A percentile compares a stretch with the other conserved stretches of the same genome.
Conservation (phyloP, 2,888 invertebrate species). For the Teleiodes luculella region DNA sequence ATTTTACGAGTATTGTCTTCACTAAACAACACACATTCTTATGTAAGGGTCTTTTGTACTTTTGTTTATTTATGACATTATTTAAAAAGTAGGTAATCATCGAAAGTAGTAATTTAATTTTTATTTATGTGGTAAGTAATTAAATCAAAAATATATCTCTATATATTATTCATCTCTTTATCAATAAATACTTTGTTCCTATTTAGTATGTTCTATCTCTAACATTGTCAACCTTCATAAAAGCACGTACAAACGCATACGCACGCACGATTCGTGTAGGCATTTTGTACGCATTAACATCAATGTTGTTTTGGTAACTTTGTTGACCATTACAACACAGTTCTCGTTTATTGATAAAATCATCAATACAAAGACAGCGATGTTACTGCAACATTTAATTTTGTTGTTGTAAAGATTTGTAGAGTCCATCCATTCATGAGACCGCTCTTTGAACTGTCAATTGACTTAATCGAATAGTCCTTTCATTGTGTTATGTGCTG, state of each 20-base stretch:
- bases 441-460: slow-evolving; percentile 49
- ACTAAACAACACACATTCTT: too few species aligned
- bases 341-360: not conserved
- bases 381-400: not conserved
- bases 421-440: not conserved
- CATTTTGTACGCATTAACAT: slow-evolving; percentile 8
- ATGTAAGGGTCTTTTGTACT: too few species aligned
- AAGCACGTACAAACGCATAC: slow-evolving; percentile 13
- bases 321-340: not conserved
- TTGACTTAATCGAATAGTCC: slow-evolving; percentile 63
- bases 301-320: not conserved
- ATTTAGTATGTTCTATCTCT: not conserved
- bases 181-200: not conserved
- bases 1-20: too few species aligned
- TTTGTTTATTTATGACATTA: too few species aligned
- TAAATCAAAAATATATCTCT: too few species aligned
- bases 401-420: not conserved
- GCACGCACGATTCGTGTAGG: slow-evolving; percentile 15
- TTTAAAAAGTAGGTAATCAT: too few species aligned
- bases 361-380: not conserved
- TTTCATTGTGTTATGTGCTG: slow-evolving; percentile 42
- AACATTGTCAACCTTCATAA: slow-evolving; percentile 1
- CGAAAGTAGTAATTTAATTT: too few species aligned
- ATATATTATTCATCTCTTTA: too few species aligned
- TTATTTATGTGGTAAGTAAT: too few species aligned